These are phyloP conservation scores for Albula glossodonta DNA, from an alignment of 2,113 vertebrate genomes.

Conservation along the genomic window DNA sequence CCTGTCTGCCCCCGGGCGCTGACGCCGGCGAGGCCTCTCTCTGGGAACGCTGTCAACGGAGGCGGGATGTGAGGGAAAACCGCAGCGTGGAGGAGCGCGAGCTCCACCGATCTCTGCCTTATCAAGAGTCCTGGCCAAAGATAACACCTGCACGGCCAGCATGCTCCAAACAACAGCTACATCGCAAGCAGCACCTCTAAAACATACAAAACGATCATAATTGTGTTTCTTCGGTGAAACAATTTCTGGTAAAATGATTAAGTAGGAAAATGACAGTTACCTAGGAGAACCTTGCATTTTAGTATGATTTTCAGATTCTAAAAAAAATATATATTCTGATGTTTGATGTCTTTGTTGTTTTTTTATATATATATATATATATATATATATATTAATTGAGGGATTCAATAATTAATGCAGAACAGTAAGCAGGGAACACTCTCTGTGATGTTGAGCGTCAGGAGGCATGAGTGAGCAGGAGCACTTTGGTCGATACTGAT, in stretches of 20 bases:
- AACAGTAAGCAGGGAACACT: slow-evolving; percentile 84
- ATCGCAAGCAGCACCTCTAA: no score
- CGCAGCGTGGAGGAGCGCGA: slow-evolving; percentile 66
- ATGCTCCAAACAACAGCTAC: no score
- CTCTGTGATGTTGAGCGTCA: slow-evolving; percentile 72
- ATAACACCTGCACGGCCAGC: slow-evolving; percentile 79
- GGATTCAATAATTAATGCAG: slow-evolving; percentile 85
- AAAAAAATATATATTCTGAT: no score
- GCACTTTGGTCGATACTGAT: slow-evolving; percentile 69
- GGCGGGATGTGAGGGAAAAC: background rate
- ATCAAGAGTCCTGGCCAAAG: slow-evolving; percentile 83
- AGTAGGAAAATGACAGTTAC: no score
- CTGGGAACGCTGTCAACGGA: background rate
- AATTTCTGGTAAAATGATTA: no score
- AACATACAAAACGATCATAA: no score
- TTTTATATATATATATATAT: no score
- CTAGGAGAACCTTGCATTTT: no score
- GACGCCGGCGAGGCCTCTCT: background rate
- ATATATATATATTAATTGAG: no score
- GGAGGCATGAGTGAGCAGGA: slow-evolving; percentile 52
- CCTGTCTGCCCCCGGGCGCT: background rate
- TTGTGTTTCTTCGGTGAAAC: no score
- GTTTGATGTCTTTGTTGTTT: no score
- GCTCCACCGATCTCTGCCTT: slow-evolving; percentile 68
- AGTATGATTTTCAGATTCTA: no score